Conservation (phyloP, 1,140 invertebrate species). For the Asbolus verrucosus region DNA sequence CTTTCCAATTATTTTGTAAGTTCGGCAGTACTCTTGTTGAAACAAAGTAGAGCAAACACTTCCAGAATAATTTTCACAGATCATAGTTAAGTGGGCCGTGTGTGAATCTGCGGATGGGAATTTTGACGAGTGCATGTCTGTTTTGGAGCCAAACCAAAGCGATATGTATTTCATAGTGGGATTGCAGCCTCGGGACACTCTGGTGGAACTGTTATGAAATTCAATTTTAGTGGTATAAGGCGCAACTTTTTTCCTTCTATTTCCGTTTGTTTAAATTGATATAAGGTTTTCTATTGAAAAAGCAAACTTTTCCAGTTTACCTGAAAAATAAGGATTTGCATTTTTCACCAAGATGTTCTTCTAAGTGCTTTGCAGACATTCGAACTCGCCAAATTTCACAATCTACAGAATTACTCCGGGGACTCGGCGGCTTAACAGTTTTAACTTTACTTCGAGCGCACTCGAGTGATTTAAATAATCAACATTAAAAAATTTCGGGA, state of each 20-base stretch:
- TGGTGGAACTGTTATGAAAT: slow-evolving; percentile 36
- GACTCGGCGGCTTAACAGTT: not conserved
- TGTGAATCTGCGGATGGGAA: too few species aligned
- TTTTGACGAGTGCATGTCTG: too few species aligned
- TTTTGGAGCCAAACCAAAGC: too few species aligned
- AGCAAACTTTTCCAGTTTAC: slow-evolving; percentile 32
- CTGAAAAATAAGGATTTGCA: slow-evolving; percentile 24
- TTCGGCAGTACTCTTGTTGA: too few species aligned
- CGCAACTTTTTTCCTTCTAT: slow-evolving; percentile 30
- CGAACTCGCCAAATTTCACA: slow-evolving; percentile 18
- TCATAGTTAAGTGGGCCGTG: too few species aligned
- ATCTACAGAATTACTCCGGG: not conserved
- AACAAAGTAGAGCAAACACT: too few species aligned
- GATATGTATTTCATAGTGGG: slow-evolving; percentile 34
- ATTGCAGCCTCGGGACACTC: not conserved
- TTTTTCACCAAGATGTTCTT: slow-evolving; percentile 15
- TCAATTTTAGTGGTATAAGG: slow-evolving; percentile 33
- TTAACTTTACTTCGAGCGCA: not conserved
- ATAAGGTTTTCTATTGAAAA: slow-evolving; percentile 35
- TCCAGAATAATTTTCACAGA: too few species aligned
- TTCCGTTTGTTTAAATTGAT: slow-evolving; percentile 38
- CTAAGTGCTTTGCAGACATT: not conserved
- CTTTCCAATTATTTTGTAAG: too few species aligned
- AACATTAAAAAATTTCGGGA: slow-evolving; percentile 1
- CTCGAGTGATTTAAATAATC: slow-evolving; percentile 2